A percentile compares a stretch with the other conserved stretches of the same genome.
Evolutionary conservation across 2,113 vertebrate genomes (phyloP).

Genomic region (Nymphicus hollandicus): DNA sequence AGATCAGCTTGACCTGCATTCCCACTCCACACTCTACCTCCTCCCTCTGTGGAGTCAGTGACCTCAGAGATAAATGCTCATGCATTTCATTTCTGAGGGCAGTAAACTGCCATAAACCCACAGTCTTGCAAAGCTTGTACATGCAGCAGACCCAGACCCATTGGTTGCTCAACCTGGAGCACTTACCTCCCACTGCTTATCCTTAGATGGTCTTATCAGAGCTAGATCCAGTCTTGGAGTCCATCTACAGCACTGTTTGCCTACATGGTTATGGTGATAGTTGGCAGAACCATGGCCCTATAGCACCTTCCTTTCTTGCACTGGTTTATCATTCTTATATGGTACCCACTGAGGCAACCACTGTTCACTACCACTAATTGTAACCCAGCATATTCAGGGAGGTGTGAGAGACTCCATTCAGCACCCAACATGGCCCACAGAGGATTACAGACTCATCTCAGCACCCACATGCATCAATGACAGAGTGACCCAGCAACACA

Average conservation of each 20-base stretch:
- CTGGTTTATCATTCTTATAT: background rate
- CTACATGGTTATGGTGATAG: background rate
- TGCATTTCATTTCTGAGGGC: background rate
- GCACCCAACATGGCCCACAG: background rate
- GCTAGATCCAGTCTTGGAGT: background rate
- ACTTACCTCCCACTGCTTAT: background rate
- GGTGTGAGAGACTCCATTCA: background rate
- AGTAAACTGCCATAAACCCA: background rate
- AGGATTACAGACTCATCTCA: background rate
- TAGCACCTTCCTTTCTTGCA: background rate
- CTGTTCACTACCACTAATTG: accelerated
- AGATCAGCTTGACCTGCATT: background rate
- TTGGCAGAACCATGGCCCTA: background rate
- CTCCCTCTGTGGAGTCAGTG: background rate
- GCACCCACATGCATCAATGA: background rate
- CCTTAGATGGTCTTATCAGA: background rate
- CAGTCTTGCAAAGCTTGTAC: background rate
- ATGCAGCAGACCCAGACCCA: background rate
- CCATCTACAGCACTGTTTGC: background rate
- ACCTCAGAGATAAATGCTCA: background rate
- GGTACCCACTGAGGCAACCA: background rate
- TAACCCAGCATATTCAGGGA: background rate
- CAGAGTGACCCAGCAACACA: background rate
- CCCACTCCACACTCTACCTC: background rate
- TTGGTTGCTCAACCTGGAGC: background rate